Base-by-base conservation (phyloP, 2,888 invertebrate genomes). In the Aricia artaxerxes region DNA sequence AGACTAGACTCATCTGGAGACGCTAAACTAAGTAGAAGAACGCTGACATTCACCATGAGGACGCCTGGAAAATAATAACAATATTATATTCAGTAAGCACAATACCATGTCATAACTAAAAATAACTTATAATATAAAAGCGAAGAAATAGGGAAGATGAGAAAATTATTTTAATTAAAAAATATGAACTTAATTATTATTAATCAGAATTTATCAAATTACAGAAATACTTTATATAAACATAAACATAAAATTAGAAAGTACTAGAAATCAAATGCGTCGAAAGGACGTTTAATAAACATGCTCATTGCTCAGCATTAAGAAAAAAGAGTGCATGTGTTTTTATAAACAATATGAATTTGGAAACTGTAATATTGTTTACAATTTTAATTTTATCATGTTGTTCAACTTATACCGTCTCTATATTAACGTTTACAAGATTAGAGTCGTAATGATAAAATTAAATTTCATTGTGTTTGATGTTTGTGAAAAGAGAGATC, bases 1-100 rank as follows among this genome's bases (percentile, higher is more conserved):
- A 98, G 96, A 95, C 98, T 98, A 89, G 98, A 98, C 95, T 98
- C 98, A 95, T 98, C 98, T 84, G 98, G 98, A 85, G 98, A 98
- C 87, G 98, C 98, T 94, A 98, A 96, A 95, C 98, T 98, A 90
- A 98, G 96, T 88, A 98, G 96, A 92, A 98, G 95, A 86, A 98
- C 98, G 95, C 98, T 98, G 92, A 98, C 98, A 95, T 98, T 98
- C 85, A 98, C 98, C 87, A 97, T 97, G 93, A 98, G 96, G 88
- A 97, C 97, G 94, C 97, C 98, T 98, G 96, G 87, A 97, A 94
- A 87, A 73, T 79, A 82, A 82, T 78, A 81, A 80, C 40, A 57
- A 57, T 61, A 35, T 38, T 69, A 35, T 2, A 69, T 11, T 57
- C 5, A 57, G 57, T 16, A 16, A 13, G 16, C 57, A 57, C 3